A percentile compares a stretch with the other conserved stretches of the same genome.
phyloP scores from a whole-genome alignment of 2,797 vertebrate genomes.

The Tapirus indicus region DNA sequence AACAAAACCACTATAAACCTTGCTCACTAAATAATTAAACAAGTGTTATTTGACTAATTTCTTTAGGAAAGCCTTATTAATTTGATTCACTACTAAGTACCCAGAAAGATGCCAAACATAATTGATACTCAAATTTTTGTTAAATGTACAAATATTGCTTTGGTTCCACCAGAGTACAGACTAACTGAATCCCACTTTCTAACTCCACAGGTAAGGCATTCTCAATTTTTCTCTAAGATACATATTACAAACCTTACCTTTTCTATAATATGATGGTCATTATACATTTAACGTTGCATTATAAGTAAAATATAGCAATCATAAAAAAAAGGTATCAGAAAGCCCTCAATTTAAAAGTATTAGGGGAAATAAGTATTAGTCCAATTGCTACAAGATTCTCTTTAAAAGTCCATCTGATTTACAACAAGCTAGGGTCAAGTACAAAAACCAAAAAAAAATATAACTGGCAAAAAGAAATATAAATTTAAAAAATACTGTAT shows the following conservation, averaged over 20 bases:
- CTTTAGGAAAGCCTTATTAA: conserved; percentile 41
- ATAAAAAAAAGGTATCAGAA: conserved; percentile 16
- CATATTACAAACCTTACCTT: not conserved
- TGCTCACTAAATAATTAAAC: not conserved
- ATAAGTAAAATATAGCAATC: conserved; percentile 7
- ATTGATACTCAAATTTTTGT: conserved; percentile 9
- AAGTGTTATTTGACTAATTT: not conserved
- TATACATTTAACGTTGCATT: conserved; percentile 49
- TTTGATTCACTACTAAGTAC: not conserved
- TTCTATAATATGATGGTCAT: not conserved
- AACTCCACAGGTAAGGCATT: not conserved
- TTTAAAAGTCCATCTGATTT: conserved; percentile 46
- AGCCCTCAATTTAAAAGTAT: conserved; percentile 45
- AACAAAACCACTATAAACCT: not conserved
- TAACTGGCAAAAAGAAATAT: not conserved
- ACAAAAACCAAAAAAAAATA: conserved; percentile 43
- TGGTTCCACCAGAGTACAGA: not conserved
- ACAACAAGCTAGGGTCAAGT: not conserved
- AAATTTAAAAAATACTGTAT: not conserved
- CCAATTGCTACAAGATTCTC: not conserved
- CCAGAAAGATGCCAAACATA: conserved; percentile 2
- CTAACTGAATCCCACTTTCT: not conserved
- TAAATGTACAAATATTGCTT: conserved; percentile 21
- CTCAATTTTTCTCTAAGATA: conserved; percentile 34
- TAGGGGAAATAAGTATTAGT: not conserved